Evolutionary conservation across 2,113 vertebrate genomes (phyloP).

Genomic region (Thunnus maccoyii): DNA sequence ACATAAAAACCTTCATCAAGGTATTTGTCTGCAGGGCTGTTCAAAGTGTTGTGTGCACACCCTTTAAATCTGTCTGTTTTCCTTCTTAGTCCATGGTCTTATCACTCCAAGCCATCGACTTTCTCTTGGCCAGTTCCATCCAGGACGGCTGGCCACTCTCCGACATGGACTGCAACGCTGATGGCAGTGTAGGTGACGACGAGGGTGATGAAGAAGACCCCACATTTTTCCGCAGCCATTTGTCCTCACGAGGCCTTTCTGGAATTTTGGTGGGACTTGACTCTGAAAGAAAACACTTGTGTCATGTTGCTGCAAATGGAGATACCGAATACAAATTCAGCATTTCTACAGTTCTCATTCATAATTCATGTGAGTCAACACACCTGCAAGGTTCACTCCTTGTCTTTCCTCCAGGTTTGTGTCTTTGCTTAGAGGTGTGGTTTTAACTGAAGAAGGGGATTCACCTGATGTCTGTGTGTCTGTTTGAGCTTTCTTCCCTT

Average conservation of each 20-base stretch:
- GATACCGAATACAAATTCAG: background rate
- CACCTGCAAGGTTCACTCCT: slow-evolving; percentile 60
- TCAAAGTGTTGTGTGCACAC: background rate
- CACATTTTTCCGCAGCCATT: slow-evolving; percentile 79
- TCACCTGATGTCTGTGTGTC: slow-evolving; percentile 59
- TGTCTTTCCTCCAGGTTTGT: slow-evolving; percentile 45
- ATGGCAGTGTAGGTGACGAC: slow-evolving; percentile 61
- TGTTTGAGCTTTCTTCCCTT: slow-evolving; percentile 56
- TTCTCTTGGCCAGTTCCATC: slow-evolving; percentile 99
- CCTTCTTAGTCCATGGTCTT: slow-evolving; percentile 86
- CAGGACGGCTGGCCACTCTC: slow-evolving; percentile 89
- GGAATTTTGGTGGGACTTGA: slow-evolving; percentile 62
- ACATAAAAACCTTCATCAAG: slow-evolving; percentile 1
- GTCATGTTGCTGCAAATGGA: background rate
- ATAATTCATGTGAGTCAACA: background rate
- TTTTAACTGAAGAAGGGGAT: slow-evolving; percentile 3
- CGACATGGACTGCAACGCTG: slow-evolving; percentile 72
- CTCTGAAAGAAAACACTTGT: slow-evolving; percentile 56
- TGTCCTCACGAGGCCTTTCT: slow-evolving; percentile 74
- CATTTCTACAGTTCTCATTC: background rate
- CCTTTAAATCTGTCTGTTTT: background rate
- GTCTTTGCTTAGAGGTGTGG: slow-evolving; percentile 37
- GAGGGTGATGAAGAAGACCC: slow-evolving; percentile 48
- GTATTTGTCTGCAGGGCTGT: background rate
- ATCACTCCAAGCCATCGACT: slow-evolving; percentile 97